Conservation (phyloP, 2,888 invertebrate species). For the Pelosia muscerda region DNA sequence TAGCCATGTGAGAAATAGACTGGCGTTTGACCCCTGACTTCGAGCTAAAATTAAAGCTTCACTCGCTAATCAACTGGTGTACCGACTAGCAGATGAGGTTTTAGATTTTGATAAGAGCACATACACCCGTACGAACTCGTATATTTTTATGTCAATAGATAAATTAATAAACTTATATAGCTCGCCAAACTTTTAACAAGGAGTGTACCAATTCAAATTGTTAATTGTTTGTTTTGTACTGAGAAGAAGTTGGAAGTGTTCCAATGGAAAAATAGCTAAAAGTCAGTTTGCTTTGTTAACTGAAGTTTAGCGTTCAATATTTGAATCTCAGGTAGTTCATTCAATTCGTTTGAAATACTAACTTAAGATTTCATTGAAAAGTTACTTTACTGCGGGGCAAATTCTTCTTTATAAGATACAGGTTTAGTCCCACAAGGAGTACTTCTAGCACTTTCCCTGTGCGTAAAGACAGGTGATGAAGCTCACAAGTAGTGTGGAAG, state of each 20-base stretch:
- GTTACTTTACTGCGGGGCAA: too few relatives aligned
- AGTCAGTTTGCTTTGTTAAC: constrained; percentile 21
- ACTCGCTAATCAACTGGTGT: too few relatives aligned
- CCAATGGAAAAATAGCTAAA: constrained; percentile 22
- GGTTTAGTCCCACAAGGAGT: too few relatives aligned
- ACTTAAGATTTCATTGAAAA: not conserved
- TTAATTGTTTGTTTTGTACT: constrained; percentile 28
- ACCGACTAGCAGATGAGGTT: too few relatives aligned
- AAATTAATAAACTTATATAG: not conserved
- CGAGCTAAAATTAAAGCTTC: too few relatives aligned
- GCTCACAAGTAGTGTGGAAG: too few relatives aligned
- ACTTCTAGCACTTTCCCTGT: too few relatives aligned
- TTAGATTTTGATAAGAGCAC: too few relatives aligned
- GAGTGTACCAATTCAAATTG: constrained; percentile 28
- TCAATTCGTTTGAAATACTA: not conserved
- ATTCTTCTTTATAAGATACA: too few relatives aligned
- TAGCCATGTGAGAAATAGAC: too few relatives aligned
- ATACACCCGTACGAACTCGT: not conserved
- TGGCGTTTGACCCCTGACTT: too few relatives aligned
- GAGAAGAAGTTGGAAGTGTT: constrained; percentile 37
- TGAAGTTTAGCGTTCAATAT: constrained; percentile 9
- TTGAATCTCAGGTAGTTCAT: not conserved
- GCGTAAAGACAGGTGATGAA: too few relatives aligned
- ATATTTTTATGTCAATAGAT: not conserved
- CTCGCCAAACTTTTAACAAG: constrained; percentile 7